A percentile compares a stretch with the other conserved stretches of the same genome.
Evolutionary conservation across 2,113 vertebrate species (phyloP).

Genomic region (Atractosteus spatula): DNA sequence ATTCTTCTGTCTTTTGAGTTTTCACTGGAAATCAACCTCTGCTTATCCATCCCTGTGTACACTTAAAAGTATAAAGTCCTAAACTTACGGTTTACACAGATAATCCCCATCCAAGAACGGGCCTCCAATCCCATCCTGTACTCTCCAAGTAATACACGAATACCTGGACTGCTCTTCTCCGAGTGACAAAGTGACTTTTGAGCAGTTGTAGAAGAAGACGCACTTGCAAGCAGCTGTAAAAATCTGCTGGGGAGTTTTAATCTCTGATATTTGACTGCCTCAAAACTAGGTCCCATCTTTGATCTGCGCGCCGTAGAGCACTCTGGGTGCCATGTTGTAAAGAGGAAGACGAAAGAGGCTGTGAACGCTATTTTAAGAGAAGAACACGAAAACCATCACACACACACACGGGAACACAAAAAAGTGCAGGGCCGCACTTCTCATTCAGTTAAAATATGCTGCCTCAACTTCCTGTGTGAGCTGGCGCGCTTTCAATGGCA

Average conservation of each 20-base stretch:
- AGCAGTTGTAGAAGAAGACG: no score
- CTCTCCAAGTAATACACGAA: no score
- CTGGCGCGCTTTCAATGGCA: conserved; percentile 9
- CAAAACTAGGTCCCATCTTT: background rate
- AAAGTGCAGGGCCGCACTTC: conserved; percentile 15
- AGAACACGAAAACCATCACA: conserved; percentile 31
- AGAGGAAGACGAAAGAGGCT: background rate
- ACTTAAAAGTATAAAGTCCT: no score
- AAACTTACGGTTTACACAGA: no score
- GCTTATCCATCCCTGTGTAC: no score
- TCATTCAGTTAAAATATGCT: conserved; percentile 18
- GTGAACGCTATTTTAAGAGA: background rate
- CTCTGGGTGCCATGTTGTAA: background rate
- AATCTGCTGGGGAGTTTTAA: background rate
- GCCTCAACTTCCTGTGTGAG: conserved; percentile 19
- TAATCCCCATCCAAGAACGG: no score
- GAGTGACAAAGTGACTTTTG: no score
- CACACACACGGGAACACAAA: conserved; percentile 14
- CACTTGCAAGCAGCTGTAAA: no score
- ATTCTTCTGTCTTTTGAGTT: no score
- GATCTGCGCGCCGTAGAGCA: background rate
- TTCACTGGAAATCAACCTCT: no score
- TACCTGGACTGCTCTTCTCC: no score
- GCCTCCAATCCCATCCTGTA: no score
- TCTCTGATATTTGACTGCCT: background rate